A percentile compares a stretch with the other conserved stretches of the same genome.
phyloP scores from a whole-genome alignment of 2,888 invertebrate genomes.

The Spodoptera littoralis region DNA sequence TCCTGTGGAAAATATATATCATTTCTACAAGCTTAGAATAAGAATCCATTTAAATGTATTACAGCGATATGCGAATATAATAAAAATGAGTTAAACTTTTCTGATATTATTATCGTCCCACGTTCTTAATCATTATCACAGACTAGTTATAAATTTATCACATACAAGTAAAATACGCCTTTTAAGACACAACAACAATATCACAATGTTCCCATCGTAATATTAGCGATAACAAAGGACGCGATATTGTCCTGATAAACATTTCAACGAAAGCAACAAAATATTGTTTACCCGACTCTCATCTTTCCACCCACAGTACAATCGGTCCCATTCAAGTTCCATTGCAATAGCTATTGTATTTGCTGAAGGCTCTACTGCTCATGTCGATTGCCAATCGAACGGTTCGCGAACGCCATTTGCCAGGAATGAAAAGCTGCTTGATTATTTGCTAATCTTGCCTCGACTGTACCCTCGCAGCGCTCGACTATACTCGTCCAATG shows the following conservation, averaged over 20 bases:
- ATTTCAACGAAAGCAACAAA: slow-evolving; percentile 62
- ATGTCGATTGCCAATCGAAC: slow-evolving; percentile 83
- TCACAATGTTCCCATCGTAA: background rate
- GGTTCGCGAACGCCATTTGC: slow-evolving; percentile 74
- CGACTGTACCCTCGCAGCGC: slow-evolving; percentile 11
- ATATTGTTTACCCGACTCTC: slow-evolving; percentile 81
- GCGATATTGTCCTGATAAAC: slow-evolving; percentile 50
- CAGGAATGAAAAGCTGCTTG: slow-evolving; percentile 72
- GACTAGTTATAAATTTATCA: too few species aligned
- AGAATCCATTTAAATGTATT: slow-evolving; percentile 49
- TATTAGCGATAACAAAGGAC: slow-evolving; percentile 32
- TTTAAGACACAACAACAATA: background rate
- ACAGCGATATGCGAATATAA: slow-evolving; percentile 17
- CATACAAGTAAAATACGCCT: background rate
- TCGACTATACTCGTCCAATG: slow-evolving; percentile 57
- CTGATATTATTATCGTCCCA: background rate
- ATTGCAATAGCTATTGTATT: slow-evolving; percentile 84
- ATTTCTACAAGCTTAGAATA: slow-evolving; percentile 51
- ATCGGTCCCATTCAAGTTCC: slow-evolving; percentile 74
- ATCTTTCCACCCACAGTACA: slow-evolving; percentile 72
- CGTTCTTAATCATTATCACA: too few species aligned
- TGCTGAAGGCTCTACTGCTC: slow-evolving; percentile 83
- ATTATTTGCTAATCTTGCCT: slow-evolving; percentile 76
- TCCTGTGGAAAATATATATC: slow-evolving; percentile 67
- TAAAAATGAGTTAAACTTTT: slow-evolving; percentile 9